Evolutionary conservation across 2,113 vertebrate genomes (phyloP), one percentile per base, ranked within the genome.

Genomic region (Mohoua ochrocephala): DNA sequence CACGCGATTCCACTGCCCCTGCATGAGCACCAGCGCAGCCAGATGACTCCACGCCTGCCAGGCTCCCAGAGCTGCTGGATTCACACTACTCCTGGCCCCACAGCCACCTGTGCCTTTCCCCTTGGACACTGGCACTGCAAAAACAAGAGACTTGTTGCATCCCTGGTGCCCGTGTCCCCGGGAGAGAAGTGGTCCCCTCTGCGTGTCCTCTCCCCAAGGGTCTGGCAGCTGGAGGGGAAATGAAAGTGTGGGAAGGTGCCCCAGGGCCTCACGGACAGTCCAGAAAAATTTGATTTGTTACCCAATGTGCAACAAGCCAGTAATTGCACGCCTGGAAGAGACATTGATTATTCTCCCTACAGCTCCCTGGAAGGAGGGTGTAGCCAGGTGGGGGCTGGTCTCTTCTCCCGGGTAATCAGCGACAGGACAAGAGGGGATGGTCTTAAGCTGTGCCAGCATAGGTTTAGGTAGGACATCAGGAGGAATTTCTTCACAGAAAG

Each of bases 151-250:
- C 6, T 6, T 22, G 8, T 30, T 30, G 0, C 1, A 49, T 10
- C 13, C 42, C 11, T 2, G 0, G 15, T 16, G 17, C 35, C 39
- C 2, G 1, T 42, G 17, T 3, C 27, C 33, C 33, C 2, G 28
- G 8, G 33, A 49, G 14, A 41, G 18, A 30, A 64, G 7, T 4
- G 4, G 6, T 0, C 16, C 9, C 27, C 31, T 6, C 3, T 41
- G 13, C 5, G 1, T 0, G 9, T 11, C 33, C 27, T 7, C 6
- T 50, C 28, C 54, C 52, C 8, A 9, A 2, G 20, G 17, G 10
- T 15, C 24, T 5, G 50, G 20, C 1, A 35, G 24, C 26, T 20
- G 7, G 18, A 23, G 10, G 8, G 19, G 17, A 37, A 39, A 30
- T 8, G 3, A 5, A 47, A 22, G 11, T 2, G 15, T 12, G 8